Base-by-base conservation (phyloP, 2,797 vertebrate genomes). In the Sebastes iracundus region DNA sequence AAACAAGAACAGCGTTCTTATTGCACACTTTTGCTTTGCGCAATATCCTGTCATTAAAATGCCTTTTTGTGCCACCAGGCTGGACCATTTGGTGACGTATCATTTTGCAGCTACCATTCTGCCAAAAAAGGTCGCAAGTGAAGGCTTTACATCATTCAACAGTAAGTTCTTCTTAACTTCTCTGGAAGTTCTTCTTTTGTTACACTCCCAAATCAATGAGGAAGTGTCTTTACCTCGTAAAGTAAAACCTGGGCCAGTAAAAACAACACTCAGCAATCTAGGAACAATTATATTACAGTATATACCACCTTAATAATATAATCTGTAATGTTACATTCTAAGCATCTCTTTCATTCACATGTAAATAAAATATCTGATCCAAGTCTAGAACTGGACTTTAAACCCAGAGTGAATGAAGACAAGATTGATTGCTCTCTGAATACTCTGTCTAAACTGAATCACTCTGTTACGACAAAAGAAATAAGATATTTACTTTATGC, bases 401-500 rank as follows among this genome's bases (percentile, higher is more conserved):
- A 61, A 53, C 10, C 11, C 3, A 1, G 30, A 46, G n/a, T 73
- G 27, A 70, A 82, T 38, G 20, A 20, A 63, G 27, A 82, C 23
- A 55, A 66, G 59, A 52, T 4, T 16, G 23, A 78, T 3, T 56
- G 59, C 3, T 56, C 35, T 64, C 18, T 68, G 30, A 75, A 72
- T 10, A 46, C 10, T 73, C 53, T 6, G 23, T 75, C 11, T 35
- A 60, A 80, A 59, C 33, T 75, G 72, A 83, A 79, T 82, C 58
- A 72, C 65, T 62, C 55, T 68, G 73, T 74, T 82, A 49, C 64
- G 18, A 80, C 71, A 52, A 79, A 38, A 77, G 46, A 83, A 79
- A 75, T 83, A 72, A 68, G 53, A 75, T 84, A 82, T 87, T 90
- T 79, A 74, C 80, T 83, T 80, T 32, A 78, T 82, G 80, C 9